These are phyloP conservation scores for Spilosoma lubricipeda DNA, from an alignment of 2,888 invertebrate species.

Conservation along the genomic window DNA sequence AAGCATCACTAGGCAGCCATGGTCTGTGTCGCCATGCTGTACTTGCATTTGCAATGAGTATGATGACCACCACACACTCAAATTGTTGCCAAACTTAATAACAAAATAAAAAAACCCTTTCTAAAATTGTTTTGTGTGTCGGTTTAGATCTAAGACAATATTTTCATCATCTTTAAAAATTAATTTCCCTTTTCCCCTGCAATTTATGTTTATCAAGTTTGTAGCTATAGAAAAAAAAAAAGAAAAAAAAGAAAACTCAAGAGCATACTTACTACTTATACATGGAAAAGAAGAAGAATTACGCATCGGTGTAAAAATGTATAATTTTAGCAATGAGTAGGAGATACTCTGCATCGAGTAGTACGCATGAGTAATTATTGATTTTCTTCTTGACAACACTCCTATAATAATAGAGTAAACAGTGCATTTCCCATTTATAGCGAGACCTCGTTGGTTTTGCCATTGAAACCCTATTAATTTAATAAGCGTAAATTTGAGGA, in stretches of 20 bases:
- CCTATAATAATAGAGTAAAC: constrained; percentile 46
- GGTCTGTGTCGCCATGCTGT: no score
- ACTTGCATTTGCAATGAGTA: no score
- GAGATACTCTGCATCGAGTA: constrained; percentile 52
- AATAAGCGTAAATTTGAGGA: background rate
- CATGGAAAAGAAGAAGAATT: background rate
- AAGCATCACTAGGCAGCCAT: no score
- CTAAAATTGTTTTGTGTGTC: no score
- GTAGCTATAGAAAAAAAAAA: background rate
- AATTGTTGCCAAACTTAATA: no score
- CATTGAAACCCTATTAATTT: constrained; percentile 20
- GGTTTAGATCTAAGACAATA: background rate
- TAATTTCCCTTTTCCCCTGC: background rate
- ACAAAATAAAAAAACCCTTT: no score
- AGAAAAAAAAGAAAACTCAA: background rate
- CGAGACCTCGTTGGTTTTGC: constrained; percentile 28
- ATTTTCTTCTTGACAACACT: constrained; percentile 64
- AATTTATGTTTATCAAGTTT: background rate
- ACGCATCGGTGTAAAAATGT: constrained; percentile 48
- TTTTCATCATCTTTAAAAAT: background rate
- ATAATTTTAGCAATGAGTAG: constrained; percentile 42
- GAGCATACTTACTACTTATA: no score
- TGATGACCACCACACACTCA: no score
- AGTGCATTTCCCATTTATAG: constrained; percentile 36
- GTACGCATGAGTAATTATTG: constrained; percentile 65